Conservation (phyloP, 2,888 invertebrate species). For the Trichopoda pennipes region DNA sequence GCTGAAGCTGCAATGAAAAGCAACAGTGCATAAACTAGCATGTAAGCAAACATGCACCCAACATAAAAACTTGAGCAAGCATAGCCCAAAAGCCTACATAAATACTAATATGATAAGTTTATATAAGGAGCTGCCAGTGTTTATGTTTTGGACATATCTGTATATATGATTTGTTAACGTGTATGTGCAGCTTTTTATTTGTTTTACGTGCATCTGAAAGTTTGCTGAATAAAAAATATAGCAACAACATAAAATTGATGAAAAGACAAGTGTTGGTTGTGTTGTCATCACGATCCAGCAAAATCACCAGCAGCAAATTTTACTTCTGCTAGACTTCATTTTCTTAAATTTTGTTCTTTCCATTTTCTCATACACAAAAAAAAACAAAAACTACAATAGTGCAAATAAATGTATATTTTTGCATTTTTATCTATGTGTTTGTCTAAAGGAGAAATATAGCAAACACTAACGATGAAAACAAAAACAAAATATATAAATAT, state of each 20-base stretch:
- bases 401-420: background rate
- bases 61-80: background rate
- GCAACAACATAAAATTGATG: slow-evolving; percentile 45
- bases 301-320: slow-evolving; percentile 65
- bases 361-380: background rate
- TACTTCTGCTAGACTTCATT: background rate
- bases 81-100: background rate
- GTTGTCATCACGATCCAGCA: slow-evolving; percentile 60
- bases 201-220: slow-evolving; percentile 11
- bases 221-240: slow-evolving; percentile 20
- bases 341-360: background rate
- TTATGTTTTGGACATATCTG: slow-evolving; percentile 15
- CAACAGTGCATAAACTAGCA: slow-evolving; percentile 62
- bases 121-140: slow-evolving; percentile 14
- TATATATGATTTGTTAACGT: background rate
- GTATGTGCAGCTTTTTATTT: slow-evolving; percentile 2
- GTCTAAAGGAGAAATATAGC: slow-evolving; percentile 8
- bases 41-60: slow-evolving; percentile 10
- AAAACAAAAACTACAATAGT: slow-evolving; percentile 31
- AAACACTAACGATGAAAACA: slow-evolving; percentile 50
- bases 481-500: slow-evolving; percentile 33
- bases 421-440: background rate
- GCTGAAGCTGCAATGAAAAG: slow-evolving; percentile 40
- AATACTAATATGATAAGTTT: slow-evolving; percentile 7
- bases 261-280: slow-evolving; percentile 64